Evolutionary conservation across 2,888 invertebrate genomes (phyloP).

Genomic region (Leucania comma): DNA sequence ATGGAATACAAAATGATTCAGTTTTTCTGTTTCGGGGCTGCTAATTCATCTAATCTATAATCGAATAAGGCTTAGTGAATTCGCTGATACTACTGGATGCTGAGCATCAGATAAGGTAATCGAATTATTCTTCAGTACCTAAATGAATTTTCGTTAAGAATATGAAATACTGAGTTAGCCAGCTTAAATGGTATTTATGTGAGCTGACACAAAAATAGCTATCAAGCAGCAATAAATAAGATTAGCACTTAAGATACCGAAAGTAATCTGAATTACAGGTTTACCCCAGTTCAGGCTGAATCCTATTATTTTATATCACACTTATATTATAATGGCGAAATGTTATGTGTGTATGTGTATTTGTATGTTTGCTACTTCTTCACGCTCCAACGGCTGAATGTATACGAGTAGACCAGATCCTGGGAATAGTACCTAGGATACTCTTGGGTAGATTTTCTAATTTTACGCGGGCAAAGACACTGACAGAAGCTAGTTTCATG

Average conservation of each 20-base stretch:
- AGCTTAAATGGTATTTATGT: background rate
- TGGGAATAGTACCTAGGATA: too few species aligned
- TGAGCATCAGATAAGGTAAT: conserved; percentile 39
- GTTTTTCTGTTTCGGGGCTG: conserved; percentile 25
- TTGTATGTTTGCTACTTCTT: too few species aligned
- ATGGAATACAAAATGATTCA: conserved; percentile 42
- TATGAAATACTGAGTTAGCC: conserved; percentile 11
- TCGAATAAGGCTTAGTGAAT: conserved; percentile 22
- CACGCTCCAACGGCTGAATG: too few species aligned
- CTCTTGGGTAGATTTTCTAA: too few species aligned
- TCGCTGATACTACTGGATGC: conserved; percentile 24
- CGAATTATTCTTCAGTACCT: conserved; percentile 32
- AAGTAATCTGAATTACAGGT: conserved; percentile 1
- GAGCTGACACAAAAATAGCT: background rate
- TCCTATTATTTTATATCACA: too few species aligned
- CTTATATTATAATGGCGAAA: too few species aligned
- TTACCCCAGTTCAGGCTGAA: background rate
- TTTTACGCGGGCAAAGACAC: too few species aligned
- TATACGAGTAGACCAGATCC: too few species aligned
- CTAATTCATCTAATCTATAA: conserved; percentile 39
- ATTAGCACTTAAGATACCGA: background rate
- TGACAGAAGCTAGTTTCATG: too few species aligned
- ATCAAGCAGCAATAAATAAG: background rate
- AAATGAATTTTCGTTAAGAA: conserved; percentile 20
- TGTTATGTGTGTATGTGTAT: too few species aligned